Conservation (phyloP, 2,888 invertebrate species). For the Epirrhoe alternata region DNA sequence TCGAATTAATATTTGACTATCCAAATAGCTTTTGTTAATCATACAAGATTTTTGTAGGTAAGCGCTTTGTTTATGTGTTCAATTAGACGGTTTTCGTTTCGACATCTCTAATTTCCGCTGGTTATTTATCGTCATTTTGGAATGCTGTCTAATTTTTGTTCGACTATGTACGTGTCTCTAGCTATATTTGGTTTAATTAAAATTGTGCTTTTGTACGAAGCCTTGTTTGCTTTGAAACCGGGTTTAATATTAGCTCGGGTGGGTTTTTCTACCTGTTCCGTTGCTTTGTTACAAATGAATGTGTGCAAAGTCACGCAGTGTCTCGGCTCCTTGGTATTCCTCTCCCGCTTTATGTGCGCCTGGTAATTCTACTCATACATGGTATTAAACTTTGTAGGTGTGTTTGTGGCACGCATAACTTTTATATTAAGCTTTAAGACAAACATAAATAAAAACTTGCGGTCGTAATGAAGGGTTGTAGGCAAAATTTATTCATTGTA, state of each 20-base stretch:
- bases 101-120: constrained; percentile 53
- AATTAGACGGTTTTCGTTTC: constrained; percentile 56
- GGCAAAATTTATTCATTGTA: constrained; percentile 3
- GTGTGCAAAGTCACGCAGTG: constrained; percentile 75
- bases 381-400: constrained; percentile 43
- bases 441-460: constrained; percentile 33
- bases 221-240: constrained; percentile 63
- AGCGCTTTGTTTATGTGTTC: constrained; percentile 55
- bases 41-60: constrained; percentile 51
- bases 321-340: constrained; percentile 65
- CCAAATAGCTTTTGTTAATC: constrained; percentile 56
- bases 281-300: constrained; percentile 67
- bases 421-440: constrained; percentile 41
- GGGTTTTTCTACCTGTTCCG: constrained; percentile 74
- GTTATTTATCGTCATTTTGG: constrained; percentile 49
- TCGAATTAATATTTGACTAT: constrained; percentile 54
- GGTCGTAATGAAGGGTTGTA: constrained; percentile 20
- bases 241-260: constrained; percentile 65
- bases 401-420: constrained; percentile 37
- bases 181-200: constrained; percentile 69
- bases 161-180: constrained; percentile 46
- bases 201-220: constrained; percentile 60
- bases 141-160: constrained; percentile 58
- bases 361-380: constrained; percentile 53
- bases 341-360: constrained; percentile 57